A percentile compares a stretch with the other conserved stretches of the same genome.
These are phyloP conservation scores for Rissa tridactyla DNA, from an alignment of 2,113 vertebrate species.

Conservation along the genomic window DNA sequence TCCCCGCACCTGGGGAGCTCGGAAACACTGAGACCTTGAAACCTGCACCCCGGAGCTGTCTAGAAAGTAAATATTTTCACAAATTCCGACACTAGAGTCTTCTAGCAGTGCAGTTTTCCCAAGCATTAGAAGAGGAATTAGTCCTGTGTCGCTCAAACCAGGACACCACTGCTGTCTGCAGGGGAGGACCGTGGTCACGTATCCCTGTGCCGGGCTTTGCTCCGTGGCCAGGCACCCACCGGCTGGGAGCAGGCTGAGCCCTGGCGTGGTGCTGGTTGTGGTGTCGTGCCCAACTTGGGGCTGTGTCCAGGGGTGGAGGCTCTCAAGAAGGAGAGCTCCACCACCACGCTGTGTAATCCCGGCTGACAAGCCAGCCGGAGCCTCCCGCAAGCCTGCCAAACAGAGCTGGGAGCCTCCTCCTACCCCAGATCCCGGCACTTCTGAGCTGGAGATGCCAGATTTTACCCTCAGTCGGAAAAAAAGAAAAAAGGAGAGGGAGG, in stretches of 20 bases:
- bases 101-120: not conserved
- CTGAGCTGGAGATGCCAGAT: not conserved
- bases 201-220: not conserved
- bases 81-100: not conserved
- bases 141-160: not conserved
- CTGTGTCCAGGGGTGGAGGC: not conserved
- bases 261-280: not conserved
- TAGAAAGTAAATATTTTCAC: not conserved
- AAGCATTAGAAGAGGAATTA: not conserved
- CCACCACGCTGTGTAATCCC: not conserved
- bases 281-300: not conserved
- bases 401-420: not conserved
- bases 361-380: not conserved
- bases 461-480: not conserved
- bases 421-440: not conserved
- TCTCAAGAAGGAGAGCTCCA: not conserved
- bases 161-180: not conserved
- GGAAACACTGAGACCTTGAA: not conserved
- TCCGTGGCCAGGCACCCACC: rapidly evolving
- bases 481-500: not conserved
- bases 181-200: rapidly evolving
- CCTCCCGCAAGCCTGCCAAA: not conserved
- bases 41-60: not conserved
- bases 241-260: not conserved
- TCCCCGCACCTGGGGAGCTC: not conserved